Evolutionary conservation across 2,113 vertebrate species (phyloP).

Genomic region (Apteryx mantelli): DNA sequence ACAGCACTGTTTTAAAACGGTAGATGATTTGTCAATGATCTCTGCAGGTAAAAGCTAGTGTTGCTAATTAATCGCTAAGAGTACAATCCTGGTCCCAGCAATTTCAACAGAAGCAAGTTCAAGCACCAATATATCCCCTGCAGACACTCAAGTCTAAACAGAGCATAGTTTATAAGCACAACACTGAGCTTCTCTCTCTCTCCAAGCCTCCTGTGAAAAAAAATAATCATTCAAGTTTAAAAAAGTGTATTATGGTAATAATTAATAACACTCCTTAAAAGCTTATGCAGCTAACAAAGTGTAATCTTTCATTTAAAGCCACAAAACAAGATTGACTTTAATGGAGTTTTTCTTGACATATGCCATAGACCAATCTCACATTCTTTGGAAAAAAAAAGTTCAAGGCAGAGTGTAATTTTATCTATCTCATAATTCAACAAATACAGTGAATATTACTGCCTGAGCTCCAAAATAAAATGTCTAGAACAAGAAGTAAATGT

Average conservation of each 20-base stretch:
- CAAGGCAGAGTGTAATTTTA: neutral
- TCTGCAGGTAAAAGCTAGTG: neutral
- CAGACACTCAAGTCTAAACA: constrained; percentile 57
- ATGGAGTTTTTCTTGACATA: neutral
- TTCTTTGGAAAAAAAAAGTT: neutral
- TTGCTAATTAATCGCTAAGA: constrained; percentile 1
- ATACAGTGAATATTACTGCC: neutral
- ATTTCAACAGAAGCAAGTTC: constrained; percentile 47
- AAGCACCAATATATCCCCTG: constrained; percentile 32
- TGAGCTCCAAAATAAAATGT: neutral
- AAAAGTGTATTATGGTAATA: neutral
- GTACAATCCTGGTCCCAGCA: neutral
- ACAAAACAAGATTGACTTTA: neutral
- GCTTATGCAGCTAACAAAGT: neutral
- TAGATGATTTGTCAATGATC: neutral
- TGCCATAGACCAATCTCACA: neutral
- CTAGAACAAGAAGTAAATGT: neutral
- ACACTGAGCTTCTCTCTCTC: neutral
- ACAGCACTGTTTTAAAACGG: neutral
- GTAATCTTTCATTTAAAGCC: neutral
- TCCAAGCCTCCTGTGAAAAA: neutral
- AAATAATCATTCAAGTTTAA: neutral
- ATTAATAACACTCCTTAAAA: constrained; percentile 19
- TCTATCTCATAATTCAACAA: neutral
- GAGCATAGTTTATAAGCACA: neutral